Conservation (phyloP, 2,113 vertebrate species). For the Hemichromis elongatus region DNA sequence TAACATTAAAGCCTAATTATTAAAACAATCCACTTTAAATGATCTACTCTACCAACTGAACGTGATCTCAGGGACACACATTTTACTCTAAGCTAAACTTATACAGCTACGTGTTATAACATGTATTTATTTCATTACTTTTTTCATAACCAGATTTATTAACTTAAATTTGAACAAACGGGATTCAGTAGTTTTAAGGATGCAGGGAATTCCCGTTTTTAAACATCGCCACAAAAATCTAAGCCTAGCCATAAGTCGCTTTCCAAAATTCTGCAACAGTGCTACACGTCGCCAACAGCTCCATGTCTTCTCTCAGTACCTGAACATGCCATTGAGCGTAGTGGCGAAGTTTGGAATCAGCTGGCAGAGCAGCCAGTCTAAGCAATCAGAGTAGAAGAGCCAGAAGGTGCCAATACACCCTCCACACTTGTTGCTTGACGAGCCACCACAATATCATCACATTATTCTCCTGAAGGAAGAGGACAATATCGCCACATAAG, state of each 20-base stretch:
- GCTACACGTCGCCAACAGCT: not conserved
- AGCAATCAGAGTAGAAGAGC: too few species aligned
- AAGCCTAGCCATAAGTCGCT: accelerated
- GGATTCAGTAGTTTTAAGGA: not conserved
- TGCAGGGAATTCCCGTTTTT: not conserved
- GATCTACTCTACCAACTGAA: not conserved
- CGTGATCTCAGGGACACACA: not conserved
- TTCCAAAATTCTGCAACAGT: accelerated
- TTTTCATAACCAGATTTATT: too few species aligned
- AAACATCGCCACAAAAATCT: not conserved
- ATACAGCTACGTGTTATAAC: not conserved
- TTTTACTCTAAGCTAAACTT: not conserved
- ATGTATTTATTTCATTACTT: too few species aligned
- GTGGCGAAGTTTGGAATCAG: too few species aligned
- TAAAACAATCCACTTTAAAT: not conserved
- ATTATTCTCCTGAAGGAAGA: not conserved
- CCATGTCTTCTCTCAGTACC: not conserved
- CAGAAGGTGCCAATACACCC: too few species aligned
- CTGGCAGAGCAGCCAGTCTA: too few species aligned
- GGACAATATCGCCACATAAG: accelerated
- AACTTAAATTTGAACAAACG: not conserved
- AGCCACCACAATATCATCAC: not conserved
- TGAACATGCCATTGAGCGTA: not conserved
- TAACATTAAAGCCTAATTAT: not conserved
- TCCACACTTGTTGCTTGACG: too few species aligned